Base-by-base conservation (phyloP, 1,140 invertebrate genomes). In the Drosophila nigromelanica region DNA sequence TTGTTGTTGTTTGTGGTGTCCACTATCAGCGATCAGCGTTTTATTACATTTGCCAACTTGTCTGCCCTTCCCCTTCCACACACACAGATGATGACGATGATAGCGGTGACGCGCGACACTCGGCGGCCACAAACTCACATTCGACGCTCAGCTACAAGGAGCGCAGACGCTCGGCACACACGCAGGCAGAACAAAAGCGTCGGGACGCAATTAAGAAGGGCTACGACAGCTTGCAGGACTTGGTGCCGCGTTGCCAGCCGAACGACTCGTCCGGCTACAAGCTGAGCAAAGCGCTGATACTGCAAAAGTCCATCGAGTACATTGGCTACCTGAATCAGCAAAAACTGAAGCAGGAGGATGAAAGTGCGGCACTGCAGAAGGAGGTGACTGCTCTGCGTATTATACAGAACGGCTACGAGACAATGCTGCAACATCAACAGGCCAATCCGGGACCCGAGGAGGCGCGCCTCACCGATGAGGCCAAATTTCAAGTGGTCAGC, bases 201-300 rank as follows among this genome's bases (percentile, higher is more conserved):
- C 94, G 98, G 90, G 98, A 99, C 94, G 98, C 98, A 3, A 99
- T 99, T 63, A 99, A 99, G 90, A 98, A 97, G 92, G 97, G 98
- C 1, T 98, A 98, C 92, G 97, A 98, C 92, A 95, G 96, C 5
- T 93, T 98, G 33, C 97, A 98, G 93, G 96, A 96, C 80, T 92
- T 99, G 72, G 98, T 99, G 5, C 98, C 98, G 2, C 97, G 96
- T 50, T 99, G 98, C 92, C 93, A 95, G 62, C 93, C 94, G 33
- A 96, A 96, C 54, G 96, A 97, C 87, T 95, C 96, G 37, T 96
- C 95, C 80, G 94, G 97, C 66, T 98, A 98, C 90, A 99, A 99
- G 93, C 93, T 98, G 30, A 99, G 98, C 91, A 99, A 99, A 94
- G 98, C 98, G 15, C 97, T 97, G 50, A 96, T 99, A 55, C 93